Base-by-base conservation (phyloP, 2,888 invertebrate genomes). In the Hirtodrosophila trivittata region DNA sequence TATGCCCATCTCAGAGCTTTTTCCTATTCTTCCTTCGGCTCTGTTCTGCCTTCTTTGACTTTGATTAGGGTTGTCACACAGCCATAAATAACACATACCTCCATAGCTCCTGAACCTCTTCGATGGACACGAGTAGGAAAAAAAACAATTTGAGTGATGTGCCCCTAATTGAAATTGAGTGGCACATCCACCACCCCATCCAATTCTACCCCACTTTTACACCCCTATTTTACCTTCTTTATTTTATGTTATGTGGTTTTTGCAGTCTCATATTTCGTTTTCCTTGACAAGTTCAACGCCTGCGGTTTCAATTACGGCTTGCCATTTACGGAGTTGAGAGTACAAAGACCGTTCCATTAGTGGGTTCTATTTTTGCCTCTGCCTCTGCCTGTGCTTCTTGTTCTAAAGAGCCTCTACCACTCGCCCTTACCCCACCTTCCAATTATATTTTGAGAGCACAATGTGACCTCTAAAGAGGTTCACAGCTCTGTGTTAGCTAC, bases 131-230 rank as follows among this genome's bases (percentile, higher is more conserved):
- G 33, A 28, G 28, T 6, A 35, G 35, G 1, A 35, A 9, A 14
- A 10, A 12, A 25, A 45, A 13, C 43, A 45, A 12, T 54, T 45
- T 51, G 50, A 58, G 28, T 54, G 70, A 75, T 70, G 51, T 72
- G 55, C n/a, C 39, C 45, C 70, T 65, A 64, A 70, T 75, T 75
- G 65, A 70, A 70, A 60, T 70, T 65, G 72, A 72, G 52, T 70
- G 70, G 14, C 70, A 70, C 7, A 30, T 7, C 3, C n/a, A 13
- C 37, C 35, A 12, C 13, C 10, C n/a, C n/a, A n/a, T n/a, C n/a
- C n/a, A n/a, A n/a, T 21, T 33, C 14, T 32, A 6, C 35, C 43
- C 26, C 12, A 16, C 8, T n/a, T n/a, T 13, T 10, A 16, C 8
- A 9, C 3, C 30, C 13, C n/a, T 45, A 18, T 54, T 38, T 54